Base-by-base conservation (phyloP, 2,888 invertebrate species). In the Drosophila limbata region DNA sequence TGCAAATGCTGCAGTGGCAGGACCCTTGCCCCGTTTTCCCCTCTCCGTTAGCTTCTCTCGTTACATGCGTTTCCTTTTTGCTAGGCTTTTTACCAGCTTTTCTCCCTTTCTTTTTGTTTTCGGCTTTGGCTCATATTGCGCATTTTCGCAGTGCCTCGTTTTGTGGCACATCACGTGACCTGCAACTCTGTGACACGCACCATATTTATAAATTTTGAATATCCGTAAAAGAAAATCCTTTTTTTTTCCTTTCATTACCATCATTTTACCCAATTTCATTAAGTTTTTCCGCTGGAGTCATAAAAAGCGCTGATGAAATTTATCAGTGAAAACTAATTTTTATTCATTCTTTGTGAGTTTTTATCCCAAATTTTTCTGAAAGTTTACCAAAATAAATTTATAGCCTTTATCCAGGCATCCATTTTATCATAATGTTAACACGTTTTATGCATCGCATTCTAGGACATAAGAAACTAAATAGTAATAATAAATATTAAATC, bases 91-190 rank as follows among this genome's bases (percentile, higher is more conserved):
- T 52, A 40, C 39, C 21, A 15, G 51, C 8, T 42, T 62, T 67
- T 51, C 40, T 9, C 35, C 39, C 45, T 56, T 60, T 39, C 39
- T 69, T 48, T 40, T 45, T 13, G 28, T 28, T 28, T 28, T 25
- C 25, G 31, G 13, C 35, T 44, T 15, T 19, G 13, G 44, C 44
- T 52, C 51, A 50, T 50, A 47, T 62, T 42, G 53, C 60, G 59
- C 62, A 66, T 69, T 57, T 75, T 53, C 33, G 44, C 50, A 67
- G 52, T 77, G 69, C 61, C 69, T 51, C 64, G 47, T 75, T 79
- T 79, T 79, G 69, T 57, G 48, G 70, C 62, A 39, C 66, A 57
- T 66, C 83, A 69, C 66, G 68, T 66, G 50, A 37, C 28, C 33
- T 60, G 35, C 45, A 47, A 44, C 47, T 50, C 31, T 55, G n/a